phyloP scores from a whole-genome alignment of 2,888 invertebrate genomes.

The Xanthorhoe designata region DNA sequence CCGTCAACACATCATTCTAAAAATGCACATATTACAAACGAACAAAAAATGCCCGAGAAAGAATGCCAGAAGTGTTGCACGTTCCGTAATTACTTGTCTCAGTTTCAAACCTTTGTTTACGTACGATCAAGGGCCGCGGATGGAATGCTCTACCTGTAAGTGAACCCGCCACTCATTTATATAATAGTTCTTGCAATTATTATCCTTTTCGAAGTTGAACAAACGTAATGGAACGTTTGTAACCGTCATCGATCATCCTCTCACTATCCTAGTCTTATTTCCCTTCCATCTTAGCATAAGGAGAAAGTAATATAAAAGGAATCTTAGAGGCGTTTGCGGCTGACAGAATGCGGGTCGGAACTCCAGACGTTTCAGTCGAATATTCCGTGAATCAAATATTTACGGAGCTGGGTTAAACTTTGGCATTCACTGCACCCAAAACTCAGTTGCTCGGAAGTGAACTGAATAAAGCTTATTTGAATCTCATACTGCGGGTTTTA shows the following conservation, averaged over 20 bases:
- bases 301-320: slow-evolving; percentile 47
- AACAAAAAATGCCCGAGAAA: slow-evolving; percentile 66
- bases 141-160: slow-evolving; percentile 63
- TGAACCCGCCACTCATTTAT: slow-evolving; percentile 53
- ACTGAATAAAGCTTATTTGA: slow-evolving; percentile 31
- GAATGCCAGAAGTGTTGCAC: slow-evolving; percentile 68
- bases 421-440: slow-evolving; percentile 44
- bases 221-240: slow-evolving; percentile 36
- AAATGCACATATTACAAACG: slow-evolving; percentile 75
- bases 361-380: slow-evolving; percentile 44
- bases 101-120: slow-evolving; percentile 57
- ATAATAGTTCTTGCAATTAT: slow-evolving; percentile 51
- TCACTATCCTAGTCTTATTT: slow-evolving; percentile 30
- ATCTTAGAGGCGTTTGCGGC: slow-evolving; percentile 44
- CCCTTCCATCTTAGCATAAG: slow-evolving; percentile 28
- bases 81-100: slow-evolving; percentile 60
- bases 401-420: slow-evolving; percentile 45
- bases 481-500: slow-evolving; percentile 29
- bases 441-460: slow-evolving; percentile 30
- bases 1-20: slow-evolving; percentile 64
- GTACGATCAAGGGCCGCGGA: slow-evolving; percentile 52
- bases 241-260: slow-evolving; percentile 35
- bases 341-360: slow-evolving; percentile 45
- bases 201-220: slow-evolving; percentile 41
- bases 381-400: slow-evolving; percentile 52